phyloP scores from a whole-genome alignment of 2,113 vertebrate species.

The Eulemur rufifrons region DNA sequence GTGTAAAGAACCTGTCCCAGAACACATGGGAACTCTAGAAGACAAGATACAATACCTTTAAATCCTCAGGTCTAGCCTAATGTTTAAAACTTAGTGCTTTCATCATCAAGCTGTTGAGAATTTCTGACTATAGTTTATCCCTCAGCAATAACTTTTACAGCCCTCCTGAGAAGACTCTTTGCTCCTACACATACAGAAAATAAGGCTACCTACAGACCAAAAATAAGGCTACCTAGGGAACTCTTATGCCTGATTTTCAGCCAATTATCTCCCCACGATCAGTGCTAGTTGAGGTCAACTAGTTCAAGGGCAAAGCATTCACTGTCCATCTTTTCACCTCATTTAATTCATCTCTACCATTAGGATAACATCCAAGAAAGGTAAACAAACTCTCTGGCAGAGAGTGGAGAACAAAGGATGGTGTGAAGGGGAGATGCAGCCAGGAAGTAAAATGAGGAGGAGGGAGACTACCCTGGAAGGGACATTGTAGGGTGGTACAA shows the following conservation, averaged over 20 bases:
- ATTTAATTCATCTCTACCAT: constrained; percentile 34
- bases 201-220: not conserved
- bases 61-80: not conserved
- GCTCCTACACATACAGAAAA: constrained; percentile 25
- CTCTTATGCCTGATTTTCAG: not conserved
- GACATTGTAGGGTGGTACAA: not conserved
- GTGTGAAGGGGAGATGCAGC: not conserved
- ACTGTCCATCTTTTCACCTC: not conserved
- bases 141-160: not conserved
- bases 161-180: constrained; percentile 13
- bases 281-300: not conserved
- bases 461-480: not conserved
- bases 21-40: not conserved
- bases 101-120: not conserved
- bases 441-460: constrained; percentile 6
- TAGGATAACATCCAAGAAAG: not conserved
- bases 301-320: constrained; percentile 23
- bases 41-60: not conserved
- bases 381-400: not conserved
- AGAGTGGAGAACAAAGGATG: not conserved
- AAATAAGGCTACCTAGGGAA: not conserved
- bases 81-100: not conserved
- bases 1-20: not conserved
- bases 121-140: not conserved
- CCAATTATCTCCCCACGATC: not conserved